Base-by-base conservation (phyloP, 2,888 invertebrate species). In the Clistopyga incitator region DNA sequence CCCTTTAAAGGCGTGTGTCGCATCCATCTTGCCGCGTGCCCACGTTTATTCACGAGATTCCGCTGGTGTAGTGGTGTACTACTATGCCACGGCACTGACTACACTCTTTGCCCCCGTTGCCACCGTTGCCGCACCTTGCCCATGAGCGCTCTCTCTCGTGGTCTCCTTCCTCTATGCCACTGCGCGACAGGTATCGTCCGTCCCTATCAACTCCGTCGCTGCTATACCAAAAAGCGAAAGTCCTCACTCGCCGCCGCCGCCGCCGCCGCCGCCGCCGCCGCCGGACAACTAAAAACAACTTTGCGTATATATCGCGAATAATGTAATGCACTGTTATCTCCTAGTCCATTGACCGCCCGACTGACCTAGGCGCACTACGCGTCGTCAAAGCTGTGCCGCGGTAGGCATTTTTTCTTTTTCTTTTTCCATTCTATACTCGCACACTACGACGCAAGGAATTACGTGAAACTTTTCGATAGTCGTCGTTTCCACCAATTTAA, bases 1-100 rank as follows among this genome's bases (percentile, higher is more conserved):
- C 84, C 84, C 85, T 70, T 85, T 76, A 84, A 85, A 88, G 87
- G 87, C 86, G 88, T 86, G 87, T 87, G 86, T 87, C 77, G 89
- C 89, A 87, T 90, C 91, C 92, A 92, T 92, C 88, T 92, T 91
- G 78, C 87, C 86, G 87, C 88, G 87, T 84, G 86, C 78, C 72
- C 72, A 68, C 67, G 81, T n/a, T n/a, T n/a, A 82, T 52, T 79
- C 83, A 79, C 68, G 70, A 61, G 64, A 29, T 42, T 64, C 23
- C 54, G 23, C n/a, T n/a, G 38, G 18, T 68, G 34, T 13, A 47
- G 68, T n/a, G 50, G 20, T 78, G 61, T 42, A n/a, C n/a, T n/a
- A n/a, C n/a, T n/a, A n/a, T n/a, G n/a, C n/a, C n/a, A n/a, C n/a
- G n/a, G n/a, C n/a, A n/a, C n/a, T n/a, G n/a, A n/a, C n/a, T n/a